Percentiles rank a stretch among this genome's conserved stretches.
Evolutionary conservation across 2,797 vertebrate genomes (phyloP).

Genomic region (Pteronotus mesoamericanus): DNA sequence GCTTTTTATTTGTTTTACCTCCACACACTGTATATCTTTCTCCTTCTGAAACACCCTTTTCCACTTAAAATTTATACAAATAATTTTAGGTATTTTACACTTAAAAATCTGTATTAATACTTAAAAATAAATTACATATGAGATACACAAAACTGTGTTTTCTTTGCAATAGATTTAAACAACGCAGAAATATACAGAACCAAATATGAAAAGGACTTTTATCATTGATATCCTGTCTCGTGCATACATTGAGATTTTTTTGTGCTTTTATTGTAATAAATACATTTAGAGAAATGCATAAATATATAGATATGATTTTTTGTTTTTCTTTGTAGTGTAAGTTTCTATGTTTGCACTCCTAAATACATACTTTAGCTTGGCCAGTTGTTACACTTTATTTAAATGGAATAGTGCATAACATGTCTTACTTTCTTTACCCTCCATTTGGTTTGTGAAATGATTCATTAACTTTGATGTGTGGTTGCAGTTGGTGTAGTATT

Average conservation of each 20-base stretch:
- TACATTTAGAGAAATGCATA: neutral
- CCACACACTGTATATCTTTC: neutral
- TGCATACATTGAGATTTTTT: neutral
- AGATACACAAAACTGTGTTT: neutral
- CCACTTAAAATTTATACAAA: neutral
- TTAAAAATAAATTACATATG: neutral
- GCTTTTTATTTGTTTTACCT: neutral
- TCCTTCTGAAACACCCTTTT: neutral
- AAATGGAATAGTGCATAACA: neutral
- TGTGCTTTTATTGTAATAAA: neutral
- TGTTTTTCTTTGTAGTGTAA: neutral
- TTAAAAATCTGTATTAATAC: neutral
- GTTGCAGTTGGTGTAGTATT: neutral
- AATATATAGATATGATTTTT: neutral
- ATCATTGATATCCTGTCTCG: neutral
- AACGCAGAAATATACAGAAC: neutral
- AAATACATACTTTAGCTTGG: neutral
- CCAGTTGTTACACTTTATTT: slow-evolving; percentile 9
- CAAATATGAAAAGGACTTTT: neutral
- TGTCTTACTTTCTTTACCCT: neutral
- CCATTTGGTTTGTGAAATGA: slow-evolving; percentile 45
- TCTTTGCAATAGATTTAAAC: neutral
- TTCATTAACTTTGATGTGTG: slow-evolving; percentile 16
- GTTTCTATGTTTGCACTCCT: neutral
- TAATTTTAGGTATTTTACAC: neutral